Conservation (phyloP, 2,888 invertebrate species). For the Rhogogaster chlorosoma region DNA sequence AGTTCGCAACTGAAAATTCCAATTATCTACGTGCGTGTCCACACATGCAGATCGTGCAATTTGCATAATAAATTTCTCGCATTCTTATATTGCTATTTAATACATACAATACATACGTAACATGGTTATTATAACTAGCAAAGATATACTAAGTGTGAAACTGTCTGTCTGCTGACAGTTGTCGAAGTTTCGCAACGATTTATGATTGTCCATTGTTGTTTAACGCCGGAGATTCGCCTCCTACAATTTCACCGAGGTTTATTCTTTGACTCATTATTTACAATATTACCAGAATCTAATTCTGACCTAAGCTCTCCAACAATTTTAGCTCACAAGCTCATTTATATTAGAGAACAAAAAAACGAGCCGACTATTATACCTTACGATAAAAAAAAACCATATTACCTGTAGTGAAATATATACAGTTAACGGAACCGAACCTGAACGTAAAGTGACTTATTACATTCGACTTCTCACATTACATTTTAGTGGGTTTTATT, state of each 20-base stretch:
- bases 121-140: not conserved
- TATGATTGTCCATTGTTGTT: slow-evolving; percentile 41
- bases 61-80: slow-evolving; percentile 7
- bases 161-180: slow-evolving; percentile 6
- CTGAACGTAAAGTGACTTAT: not conserved
- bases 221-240: slow-evolving; percentile 19
- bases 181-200: slow-evolving; percentile 27
- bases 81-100: not conserved
- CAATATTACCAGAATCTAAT: not conserved
- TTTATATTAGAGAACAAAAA: not conserved
- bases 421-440: not conserved
- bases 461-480: not conserved
- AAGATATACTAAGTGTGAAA: not conserved
- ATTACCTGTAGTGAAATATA: not conserved
- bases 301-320: not conserved
- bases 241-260: slow-evolving; percentile 24
- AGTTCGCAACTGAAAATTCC: slow-evolving; percentile 28
- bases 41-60: not conserved
- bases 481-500: not conserved
- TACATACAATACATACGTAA: not conserved
- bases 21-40: not conserved
- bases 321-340: not conserved
- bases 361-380: not conserved
- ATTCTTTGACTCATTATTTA: not conserved
- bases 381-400: not conserved